phyloP scores from a whole-genome alignment of 1,140 invertebrate genomes.

The Orius insidiosus region DNA sequence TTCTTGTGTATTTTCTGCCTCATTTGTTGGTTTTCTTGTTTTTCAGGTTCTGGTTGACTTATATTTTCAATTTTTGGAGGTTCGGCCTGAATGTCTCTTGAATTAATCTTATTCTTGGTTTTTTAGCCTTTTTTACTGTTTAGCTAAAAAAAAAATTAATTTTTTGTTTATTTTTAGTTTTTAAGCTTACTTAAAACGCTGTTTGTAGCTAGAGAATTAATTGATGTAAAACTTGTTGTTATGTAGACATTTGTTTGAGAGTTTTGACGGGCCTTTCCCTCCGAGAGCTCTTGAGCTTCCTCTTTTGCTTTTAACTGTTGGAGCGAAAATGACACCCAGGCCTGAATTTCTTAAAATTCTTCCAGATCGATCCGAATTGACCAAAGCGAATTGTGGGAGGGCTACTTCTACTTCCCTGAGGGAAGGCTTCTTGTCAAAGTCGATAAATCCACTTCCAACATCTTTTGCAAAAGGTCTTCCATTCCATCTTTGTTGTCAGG shows the following conservation, averaged over 20 bases:
- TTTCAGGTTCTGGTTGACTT: too few species aligned
- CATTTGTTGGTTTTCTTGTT: too few species aligned
- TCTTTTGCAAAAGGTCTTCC: constrained; percentile 18
- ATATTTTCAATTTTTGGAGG: constrained; percentile 3
- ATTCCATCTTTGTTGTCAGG: constrained; percentile 20
- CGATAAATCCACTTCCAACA: constrained; percentile 19
- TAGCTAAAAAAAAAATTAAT: neutral
- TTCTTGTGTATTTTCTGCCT: neutral
- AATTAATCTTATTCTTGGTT: neutral
- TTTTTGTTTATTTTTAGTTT: neutral
- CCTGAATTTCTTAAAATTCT: constrained; percentile 20
- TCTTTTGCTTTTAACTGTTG: neutral
- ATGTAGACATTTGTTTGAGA: constrained; percentile 24
- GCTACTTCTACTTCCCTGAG: constrained; percentile 20
- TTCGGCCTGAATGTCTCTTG: constrained; percentile 4
- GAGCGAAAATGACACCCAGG: constrained; percentile 17
- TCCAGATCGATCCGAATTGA: constrained; percentile 21
- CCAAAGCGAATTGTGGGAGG: constrained; percentile 23
- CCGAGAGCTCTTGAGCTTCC: neutral
- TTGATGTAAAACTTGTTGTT: constrained; percentile 23
- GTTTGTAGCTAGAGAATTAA: constrained; percentile 23
- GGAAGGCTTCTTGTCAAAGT: constrained; percentile 18
- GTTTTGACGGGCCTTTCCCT: constrained; percentile 16
- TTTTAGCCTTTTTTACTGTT: neutral
- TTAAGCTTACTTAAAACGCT: constrained; percentile 18